Evolutionary conservation across 2,797 vertebrate genomes (phyloP).

Genomic region (Danio albolineatus): DNA sequence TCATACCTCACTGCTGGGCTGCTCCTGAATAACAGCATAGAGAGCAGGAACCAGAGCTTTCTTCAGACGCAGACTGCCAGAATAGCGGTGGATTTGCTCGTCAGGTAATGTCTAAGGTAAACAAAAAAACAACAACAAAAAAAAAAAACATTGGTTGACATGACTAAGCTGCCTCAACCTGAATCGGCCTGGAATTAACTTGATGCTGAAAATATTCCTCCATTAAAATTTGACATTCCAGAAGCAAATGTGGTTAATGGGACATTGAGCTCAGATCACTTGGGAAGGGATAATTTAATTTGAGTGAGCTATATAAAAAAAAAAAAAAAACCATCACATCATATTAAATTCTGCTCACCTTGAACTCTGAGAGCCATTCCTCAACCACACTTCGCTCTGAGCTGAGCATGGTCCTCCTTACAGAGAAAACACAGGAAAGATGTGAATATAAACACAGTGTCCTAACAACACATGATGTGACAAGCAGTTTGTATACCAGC

Average conservation of each 20-base stretch:
- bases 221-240: background rate
- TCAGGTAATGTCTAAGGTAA: conserved; percentile 90
- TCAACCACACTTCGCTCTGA: conserved; percentile 94
- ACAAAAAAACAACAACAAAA: conserved; percentile 16
- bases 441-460: background rate
- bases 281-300: conserved; percentile 3
- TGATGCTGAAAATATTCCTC: conserved; percentile 2
- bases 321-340: too few species aligned
- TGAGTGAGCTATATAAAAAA: conserved; percentile 14
- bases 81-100: conserved; percentile 90
- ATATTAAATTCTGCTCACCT: conserved; percentile 79
- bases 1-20: conserved; percentile 93
- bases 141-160: background rate
- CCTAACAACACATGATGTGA: too few species aligned
- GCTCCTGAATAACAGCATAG: conserved; percentile 93
- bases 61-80: conserved; percentile 92
- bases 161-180: background rate
- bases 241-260: conserved; percentile 31
- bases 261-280: conserved; percentile 4
- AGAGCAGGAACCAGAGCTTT: conserved; percentile 92
- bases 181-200: conserved; percentile 8
- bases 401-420: conserved; percentile 91
- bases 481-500: too few species aligned
- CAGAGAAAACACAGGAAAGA: background rate
- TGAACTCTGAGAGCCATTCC: conserved; percentile 99